These are phyloP conservation scores for Crotalus tigris DNA, from an alignment of 2,113 vertebrate genomes.

Conservation along the genomic window DNA sequence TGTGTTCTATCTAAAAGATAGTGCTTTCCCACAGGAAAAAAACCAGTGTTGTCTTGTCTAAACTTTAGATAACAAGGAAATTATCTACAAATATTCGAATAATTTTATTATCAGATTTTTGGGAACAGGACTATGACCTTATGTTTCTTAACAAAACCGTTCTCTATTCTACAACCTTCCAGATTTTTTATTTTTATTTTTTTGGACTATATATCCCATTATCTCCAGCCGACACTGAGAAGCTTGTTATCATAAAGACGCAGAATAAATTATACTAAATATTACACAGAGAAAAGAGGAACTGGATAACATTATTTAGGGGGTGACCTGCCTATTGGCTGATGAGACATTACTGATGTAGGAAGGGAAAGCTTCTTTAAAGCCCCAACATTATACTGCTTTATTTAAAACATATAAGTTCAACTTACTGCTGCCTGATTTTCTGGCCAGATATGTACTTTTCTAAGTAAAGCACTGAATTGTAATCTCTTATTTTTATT, in stretches of 20 bases:
- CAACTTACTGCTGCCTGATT: background rate
- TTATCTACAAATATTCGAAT: background rate
- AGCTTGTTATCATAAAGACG: background rate
- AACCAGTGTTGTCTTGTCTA: conserved; percentile 45
- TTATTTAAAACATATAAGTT: background rate
- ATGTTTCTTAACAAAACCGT: background rate
- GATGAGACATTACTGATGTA: background rate
- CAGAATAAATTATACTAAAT: background rate
- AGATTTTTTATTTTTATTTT: background rate
- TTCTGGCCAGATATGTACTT: background rate
- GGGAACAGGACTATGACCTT: background rate
- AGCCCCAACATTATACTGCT: background rate
- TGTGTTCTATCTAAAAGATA: conserved; percentile 24
- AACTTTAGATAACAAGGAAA: conserved; percentile 14
- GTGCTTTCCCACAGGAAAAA: conserved; percentile 32
- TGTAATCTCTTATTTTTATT: background rate
- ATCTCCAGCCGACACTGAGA: background rate
- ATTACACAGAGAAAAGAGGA: background rate
- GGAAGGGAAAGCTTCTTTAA: background rate
- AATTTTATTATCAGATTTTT: background rate
- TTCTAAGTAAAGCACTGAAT: background rate
- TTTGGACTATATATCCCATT: background rate
- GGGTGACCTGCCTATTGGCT: background rate
- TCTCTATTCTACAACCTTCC: background rate
- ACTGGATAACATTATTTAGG: background rate